Percentiles rank a stretch among this genome's conserved stretches.
Conservation (phyloP, 64 coral and sea anemone genomes). For the Platygyra sinensis region DNA sequence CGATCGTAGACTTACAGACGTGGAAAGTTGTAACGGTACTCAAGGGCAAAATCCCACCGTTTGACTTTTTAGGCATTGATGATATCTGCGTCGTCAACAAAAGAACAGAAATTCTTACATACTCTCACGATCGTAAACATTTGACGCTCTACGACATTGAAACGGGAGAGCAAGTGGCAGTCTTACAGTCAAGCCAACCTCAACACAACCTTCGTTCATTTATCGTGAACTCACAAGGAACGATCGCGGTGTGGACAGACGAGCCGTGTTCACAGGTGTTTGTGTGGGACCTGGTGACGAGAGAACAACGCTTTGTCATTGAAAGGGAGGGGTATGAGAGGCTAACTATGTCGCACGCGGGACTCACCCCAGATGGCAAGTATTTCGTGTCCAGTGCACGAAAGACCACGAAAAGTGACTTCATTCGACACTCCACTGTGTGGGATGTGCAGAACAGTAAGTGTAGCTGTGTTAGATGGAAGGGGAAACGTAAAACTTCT, state of each 20-base stretch:
- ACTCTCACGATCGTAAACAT: constrained; percentile 57
- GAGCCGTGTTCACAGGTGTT: constrained; percentile 44
- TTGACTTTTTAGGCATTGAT: constrained; percentile 59
- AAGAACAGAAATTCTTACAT: constrained; percentile 74
- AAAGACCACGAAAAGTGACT: constrained; percentile 56
- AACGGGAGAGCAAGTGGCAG: constrained; percentile 71
- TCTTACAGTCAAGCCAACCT: constrained; percentile 25
- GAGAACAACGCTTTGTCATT: constrained; percentile 61
- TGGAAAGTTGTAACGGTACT: constrained; percentile 79
- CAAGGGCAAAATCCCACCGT: constrained; percentile 80
- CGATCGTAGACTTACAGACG: constrained; percentile 58
- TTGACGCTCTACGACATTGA: constrained; percentile 69
- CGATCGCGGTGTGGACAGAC: constrained; percentile 50
- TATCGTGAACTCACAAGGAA: constrained; percentile 61
- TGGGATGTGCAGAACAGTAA: constrained; percentile 76
- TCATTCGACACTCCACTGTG: constrained; percentile 58
- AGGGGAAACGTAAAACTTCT: too few relatives aligned
- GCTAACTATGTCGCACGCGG: constrained; percentile 57
- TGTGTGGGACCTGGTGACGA: constrained; percentile 73
- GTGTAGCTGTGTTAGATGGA: background rate
- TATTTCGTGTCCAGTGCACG: constrained; percentile 57
- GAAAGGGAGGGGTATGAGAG: constrained; percentile 54
- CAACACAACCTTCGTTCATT: constrained; percentile 41
- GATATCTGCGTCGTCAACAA: constrained; percentile 74
- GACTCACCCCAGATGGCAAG: constrained; percentile 69